Evolutionary conservation across 2,113 vertebrate genomes (phyloP).

Genomic region (Tonatia bakeri): DNA sequence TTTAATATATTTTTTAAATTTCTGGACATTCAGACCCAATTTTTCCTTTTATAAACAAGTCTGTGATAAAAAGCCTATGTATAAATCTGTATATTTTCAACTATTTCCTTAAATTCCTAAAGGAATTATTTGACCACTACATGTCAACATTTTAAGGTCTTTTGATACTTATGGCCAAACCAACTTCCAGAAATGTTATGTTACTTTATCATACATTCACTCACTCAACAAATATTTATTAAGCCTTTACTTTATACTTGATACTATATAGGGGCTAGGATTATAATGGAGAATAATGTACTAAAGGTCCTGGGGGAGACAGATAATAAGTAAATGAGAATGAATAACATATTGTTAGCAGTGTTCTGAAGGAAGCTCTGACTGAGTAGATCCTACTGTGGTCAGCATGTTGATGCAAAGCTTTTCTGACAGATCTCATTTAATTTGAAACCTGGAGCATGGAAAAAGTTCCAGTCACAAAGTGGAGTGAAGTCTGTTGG

Average conservation of each 20-base stretch:
- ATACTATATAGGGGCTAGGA: neutral
- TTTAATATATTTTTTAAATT: slow-evolving; percentile 19
- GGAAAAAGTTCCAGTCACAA: neutral
- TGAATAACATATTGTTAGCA: neutral
- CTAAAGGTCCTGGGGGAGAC: neutral
- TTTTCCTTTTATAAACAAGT: slow-evolving; percentile 3
- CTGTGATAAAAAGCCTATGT: neutral
- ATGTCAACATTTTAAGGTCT: slow-evolving; percentile 13
- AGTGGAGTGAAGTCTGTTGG: neutral
- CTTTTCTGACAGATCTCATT: neutral
- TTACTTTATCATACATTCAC: neutral
- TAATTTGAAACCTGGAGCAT: neutral
- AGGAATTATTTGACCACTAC: slow-evolving; percentile 1
- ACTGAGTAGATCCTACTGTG: neutral
- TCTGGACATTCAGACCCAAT: neutral
- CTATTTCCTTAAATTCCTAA: neutral
- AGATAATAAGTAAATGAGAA: neutral
- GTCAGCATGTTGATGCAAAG: neutral
- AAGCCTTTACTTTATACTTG: neutral
- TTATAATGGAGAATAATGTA: neutral
- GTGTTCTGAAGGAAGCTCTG: neutral
- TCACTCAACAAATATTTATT: neutral
- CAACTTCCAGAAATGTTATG: neutral
- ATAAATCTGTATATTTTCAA: neutral
- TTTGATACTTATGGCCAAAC: neutral